Percentiles rank a stretch among this genome's conserved stretches.
Evolutionary conservation across 2,888 invertebrate species (phyloP).

Genomic region (Scaptodrosophila latifasciaeformis): DNA sequence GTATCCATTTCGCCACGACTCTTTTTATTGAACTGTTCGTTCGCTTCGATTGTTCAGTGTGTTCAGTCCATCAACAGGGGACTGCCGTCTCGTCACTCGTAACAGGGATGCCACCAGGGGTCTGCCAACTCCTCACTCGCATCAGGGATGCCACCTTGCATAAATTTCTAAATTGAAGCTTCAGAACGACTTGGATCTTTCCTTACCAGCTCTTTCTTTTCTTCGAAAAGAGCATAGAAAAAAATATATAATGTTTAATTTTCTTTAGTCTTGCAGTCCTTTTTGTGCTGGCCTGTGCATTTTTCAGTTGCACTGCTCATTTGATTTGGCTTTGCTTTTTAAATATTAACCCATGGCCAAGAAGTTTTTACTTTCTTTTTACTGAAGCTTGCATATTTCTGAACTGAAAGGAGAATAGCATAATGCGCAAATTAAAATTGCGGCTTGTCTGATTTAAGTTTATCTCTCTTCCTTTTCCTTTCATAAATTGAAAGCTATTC

Average conservation of each 20-base stretch:
- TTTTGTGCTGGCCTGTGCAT: background rate
- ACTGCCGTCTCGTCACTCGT: no score
- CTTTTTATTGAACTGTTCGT: no score
- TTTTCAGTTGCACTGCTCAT: constrained; percentile 31
- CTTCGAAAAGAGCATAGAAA: background rate
- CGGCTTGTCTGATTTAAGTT: constrained; percentile 5
- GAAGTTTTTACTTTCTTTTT: constrained; percentile 26
- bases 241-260: constrained; percentile 8
- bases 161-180: no score
- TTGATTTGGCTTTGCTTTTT: constrained; percentile 31
- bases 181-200: no score
- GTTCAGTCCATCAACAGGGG: no score
- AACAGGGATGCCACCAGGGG: no score
- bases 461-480: background rate
- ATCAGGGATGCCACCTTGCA: no score
- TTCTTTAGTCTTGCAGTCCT: constrained; percentile 18
- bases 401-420: constrained; percentile 25
- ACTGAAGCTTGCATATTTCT: background rate
- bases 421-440: constrained; percentile 40
- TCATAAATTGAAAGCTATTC: no score
- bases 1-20: no score
- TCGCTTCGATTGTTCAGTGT: no score
- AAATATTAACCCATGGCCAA: no score
- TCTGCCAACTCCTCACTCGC: no score
- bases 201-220: background rate